phyloP scores from a whole-genome alignment of 2,888 invertebrate species.

The Drosophila subquinaria region DNA sequence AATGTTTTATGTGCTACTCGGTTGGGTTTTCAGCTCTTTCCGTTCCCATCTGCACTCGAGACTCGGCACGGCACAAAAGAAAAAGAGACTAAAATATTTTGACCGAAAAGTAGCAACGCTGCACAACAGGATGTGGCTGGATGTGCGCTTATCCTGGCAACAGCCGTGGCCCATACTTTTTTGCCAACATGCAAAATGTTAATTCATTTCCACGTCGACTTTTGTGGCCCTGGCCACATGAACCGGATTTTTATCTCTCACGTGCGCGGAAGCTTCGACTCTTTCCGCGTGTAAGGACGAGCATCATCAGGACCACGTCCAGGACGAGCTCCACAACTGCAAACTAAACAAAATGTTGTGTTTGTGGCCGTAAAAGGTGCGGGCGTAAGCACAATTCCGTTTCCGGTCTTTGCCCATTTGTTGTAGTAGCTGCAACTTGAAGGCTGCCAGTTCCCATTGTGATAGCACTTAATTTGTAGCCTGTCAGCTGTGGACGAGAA shows the following conservation, averaged over 20 bases:
- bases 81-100: constrained; percentile 48
- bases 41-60: constrained; percentile 4
- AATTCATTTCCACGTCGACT: constrained; percentile 72
- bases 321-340: constrained; percentile 36
- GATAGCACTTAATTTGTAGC: constrained; percentile 45
- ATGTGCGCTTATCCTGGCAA: constrained; percentile 55
- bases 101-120: constrained; percentile 38
- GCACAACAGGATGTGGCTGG: constrained; percentile 45
- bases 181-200: constrained; percentile 75
- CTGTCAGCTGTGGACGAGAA: constrained; percentile 25
- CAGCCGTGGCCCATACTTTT: constrained; percentile 14
- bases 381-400: constrained; percentile 69
- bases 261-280: constrained; percentile 40
- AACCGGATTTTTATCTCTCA: constrained; percentile 73
- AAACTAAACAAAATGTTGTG: constrained; percentile 58
- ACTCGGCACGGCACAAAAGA: constrained; percentile 12
- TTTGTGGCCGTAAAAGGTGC: constrained; percentile 34
- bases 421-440: constrained; percentile 32
- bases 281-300: constrained; percentile 10
- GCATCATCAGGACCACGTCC: not conserved
- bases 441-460: constrained; percentile 34
- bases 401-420: constrained; percentile 51
- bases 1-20: constrained; percentile 66
- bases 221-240: constrained; percentile 44
- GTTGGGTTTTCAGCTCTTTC: constrained; percentile 20